These are phyloP conservation scores for Hapalemur alaotrensis DNA, from an alignment of 2,797 vertebrate species.

Conservation along the genomic window DNA sequence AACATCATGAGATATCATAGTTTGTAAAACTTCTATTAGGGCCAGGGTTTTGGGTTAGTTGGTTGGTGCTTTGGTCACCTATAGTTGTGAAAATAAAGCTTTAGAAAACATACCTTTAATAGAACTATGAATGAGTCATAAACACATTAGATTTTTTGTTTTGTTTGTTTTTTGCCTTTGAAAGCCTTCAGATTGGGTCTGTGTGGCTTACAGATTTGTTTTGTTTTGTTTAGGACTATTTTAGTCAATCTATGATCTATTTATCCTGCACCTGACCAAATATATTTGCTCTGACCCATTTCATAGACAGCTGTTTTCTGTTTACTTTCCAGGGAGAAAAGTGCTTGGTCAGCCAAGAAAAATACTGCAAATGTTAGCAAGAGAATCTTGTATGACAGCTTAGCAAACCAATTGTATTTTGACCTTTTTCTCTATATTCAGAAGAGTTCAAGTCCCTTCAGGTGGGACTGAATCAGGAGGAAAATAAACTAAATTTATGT, in stretches of 20 bases:
- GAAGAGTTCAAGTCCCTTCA: not conserved
- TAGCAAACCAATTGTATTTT: conserved; percentile 35
- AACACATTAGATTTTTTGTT: not conserved
- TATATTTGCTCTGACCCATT: conserved; percentile 67
- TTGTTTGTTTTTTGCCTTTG: not conserved
- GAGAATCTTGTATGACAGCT: conserved; percentile 33
- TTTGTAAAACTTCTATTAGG: not conserved
- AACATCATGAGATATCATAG: not conserved
- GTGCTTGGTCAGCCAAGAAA: conserved; percentile 62
- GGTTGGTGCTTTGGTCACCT: not conserved
- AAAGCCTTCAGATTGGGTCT: conserved; percentile 35
- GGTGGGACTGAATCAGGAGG: conserved; percentile 24
- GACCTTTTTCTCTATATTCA: conserved; percentile 39
- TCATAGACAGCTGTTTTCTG: conserved; percentile 65
- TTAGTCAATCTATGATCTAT: conserved; percentile 57
- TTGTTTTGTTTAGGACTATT: conserved; percentile 62
- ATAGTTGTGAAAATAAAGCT: conserved; percentile 3
- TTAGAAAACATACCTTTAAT: not conserved
- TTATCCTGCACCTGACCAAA: conserved; percentile 63
- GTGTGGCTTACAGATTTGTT: conserved; percentile 30
- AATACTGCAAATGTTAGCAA: conserved; percentile 56
- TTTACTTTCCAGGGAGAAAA: conserved; percentile 67
- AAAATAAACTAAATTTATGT: conserved; percentile 60
- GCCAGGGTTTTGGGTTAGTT: not conserved
- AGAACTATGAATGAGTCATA: not conserved